These are phyloP conservation scores for Ceuthmochares aereus DNA, from an alignment of 2,113 vertebrate species.

Conservation along the genomic window DNA sequence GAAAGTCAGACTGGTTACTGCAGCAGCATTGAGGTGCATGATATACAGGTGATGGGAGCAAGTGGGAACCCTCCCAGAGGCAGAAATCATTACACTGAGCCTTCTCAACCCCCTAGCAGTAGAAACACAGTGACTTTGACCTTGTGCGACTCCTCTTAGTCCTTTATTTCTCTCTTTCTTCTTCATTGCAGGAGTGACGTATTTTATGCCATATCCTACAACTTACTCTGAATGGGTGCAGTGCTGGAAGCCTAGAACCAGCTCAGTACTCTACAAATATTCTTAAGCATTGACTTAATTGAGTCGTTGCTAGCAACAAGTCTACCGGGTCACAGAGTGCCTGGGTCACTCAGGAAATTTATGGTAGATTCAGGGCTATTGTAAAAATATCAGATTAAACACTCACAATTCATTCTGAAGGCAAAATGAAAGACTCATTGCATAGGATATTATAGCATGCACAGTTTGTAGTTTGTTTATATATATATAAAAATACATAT, in stretches of 20 bases:
- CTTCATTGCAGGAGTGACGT: neutral
- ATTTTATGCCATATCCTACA: neutral
- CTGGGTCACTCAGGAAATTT: neutral
- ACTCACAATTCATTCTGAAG: slow-evolving; percentile 28
- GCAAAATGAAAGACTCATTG: neutral
- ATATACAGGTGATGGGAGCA: neutral
- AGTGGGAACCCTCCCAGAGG: neutral
- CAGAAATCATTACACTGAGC: neutral
- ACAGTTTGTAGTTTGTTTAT: neutral
- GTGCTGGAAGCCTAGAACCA: neutral
- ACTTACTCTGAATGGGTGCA: neutral
- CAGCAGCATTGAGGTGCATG: neutral
- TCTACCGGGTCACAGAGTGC: neutral
- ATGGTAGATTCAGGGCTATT: neutral
- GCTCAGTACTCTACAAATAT: neutral
- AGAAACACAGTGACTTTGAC: neutral
- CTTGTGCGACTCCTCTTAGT: neutral
- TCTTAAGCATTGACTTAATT: neutral
- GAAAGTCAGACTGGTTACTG: neutral
- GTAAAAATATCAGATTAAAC: neutral
- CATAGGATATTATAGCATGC: neutral
- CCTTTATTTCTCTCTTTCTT: neutral
- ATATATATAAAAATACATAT: neutral
- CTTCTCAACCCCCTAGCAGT: neutral
- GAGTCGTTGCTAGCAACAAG: neutral